Percentiles rank a stretch among this genome's conserved stretches.
These are phyloP conservation scores for Globia sparganii DNA, from an alignment of 2,888 invertebrate species.

Conservation along the genomic window DNA sequence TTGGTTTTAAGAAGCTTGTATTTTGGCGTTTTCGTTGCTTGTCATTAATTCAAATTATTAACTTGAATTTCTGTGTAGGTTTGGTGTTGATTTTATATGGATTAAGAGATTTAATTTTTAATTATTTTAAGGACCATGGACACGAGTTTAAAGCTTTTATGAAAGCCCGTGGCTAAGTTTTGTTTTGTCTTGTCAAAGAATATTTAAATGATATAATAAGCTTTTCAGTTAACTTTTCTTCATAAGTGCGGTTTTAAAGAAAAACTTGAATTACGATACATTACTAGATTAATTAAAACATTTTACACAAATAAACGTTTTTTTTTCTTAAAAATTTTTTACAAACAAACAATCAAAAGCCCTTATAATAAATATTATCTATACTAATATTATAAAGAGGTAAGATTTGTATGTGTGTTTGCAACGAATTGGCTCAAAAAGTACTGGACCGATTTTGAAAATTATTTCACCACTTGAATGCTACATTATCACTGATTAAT, in stretches of 20 bases:
- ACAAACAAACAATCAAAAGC: not conserved
- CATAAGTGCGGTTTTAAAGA: not conserved
- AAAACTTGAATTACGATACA: not conserved
- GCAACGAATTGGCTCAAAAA: too few species aligned
- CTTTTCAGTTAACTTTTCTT: not conserved
- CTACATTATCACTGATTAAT: too few species aligned
- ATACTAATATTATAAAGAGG: too few species aligned
- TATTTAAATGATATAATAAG: fast-evolving
- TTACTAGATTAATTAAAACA: not conserved
- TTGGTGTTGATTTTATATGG: not conserved
- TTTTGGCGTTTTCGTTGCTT: not conserved
- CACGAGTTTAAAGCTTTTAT: not conserved
- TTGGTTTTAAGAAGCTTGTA: not conserved
- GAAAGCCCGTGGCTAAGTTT: too few species aligned
- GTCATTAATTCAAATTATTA: not conserved
- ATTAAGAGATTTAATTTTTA: not conserved
- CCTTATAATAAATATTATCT: not conserved
- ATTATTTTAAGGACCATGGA: not conserved
- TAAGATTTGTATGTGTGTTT: too few species aligned
- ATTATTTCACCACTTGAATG: too few species aligned
- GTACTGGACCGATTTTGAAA: too few species aligned
- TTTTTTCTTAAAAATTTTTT: not conserved
- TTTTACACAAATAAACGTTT: not conserved
- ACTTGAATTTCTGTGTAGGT: not conserved
- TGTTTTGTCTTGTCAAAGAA: not conserved